A percentile compares a stretch with the other conserved stretches of the same genome.
phyloP scores from a whole-genome alignment of 1,140 invertebrate species.

The Drosophila kohkoa region DNA sequence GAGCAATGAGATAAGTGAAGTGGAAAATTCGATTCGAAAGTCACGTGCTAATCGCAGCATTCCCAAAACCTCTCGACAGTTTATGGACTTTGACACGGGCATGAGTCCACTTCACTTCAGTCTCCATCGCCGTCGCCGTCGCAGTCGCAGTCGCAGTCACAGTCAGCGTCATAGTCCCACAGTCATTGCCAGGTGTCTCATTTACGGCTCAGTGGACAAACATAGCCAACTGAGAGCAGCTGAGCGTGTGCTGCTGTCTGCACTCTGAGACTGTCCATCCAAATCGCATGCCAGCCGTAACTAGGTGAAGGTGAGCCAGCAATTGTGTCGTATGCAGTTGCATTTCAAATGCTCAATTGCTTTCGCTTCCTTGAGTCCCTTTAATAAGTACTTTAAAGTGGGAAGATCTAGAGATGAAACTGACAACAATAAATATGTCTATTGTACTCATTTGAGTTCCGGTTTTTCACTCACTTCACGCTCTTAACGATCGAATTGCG shows the following conservation, averaged over 20 bases:
- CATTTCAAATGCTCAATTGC: background rate
- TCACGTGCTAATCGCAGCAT: conserved; percentile 77
- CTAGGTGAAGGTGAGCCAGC: background rate
- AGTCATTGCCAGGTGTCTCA: conserved; percentile 86
- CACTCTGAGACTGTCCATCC: conserved; percentile 78
- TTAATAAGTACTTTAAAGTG: no score
- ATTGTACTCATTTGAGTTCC: no score
- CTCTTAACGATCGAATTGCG: background rate
- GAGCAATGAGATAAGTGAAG: conserved; percentile 26
- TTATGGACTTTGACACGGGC: conserved; percentile 63
- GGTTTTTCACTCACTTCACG: background rate
- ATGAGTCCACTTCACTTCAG: background rate
- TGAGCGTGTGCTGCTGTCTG: conserved; percentile 86
- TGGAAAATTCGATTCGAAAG: conserved; percentile 58
- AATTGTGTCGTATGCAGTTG: background rate
- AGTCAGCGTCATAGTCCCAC: no score
- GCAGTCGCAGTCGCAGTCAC: no score
- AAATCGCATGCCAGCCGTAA: background rate
- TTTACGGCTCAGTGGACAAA: conserved; percentile 92
- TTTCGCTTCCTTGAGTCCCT: no score
- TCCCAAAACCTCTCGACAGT: conserved; percentile 61
- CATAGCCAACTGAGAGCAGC: conserved; percentile 86
- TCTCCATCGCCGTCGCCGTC: background rate
- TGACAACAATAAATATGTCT: no score
- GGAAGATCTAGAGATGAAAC: background rate